phyloP scores from a whole-genome alignment of 30 jellyfish, hydroid and myxozoan species.

The Turritopsis rubra region DNA sequence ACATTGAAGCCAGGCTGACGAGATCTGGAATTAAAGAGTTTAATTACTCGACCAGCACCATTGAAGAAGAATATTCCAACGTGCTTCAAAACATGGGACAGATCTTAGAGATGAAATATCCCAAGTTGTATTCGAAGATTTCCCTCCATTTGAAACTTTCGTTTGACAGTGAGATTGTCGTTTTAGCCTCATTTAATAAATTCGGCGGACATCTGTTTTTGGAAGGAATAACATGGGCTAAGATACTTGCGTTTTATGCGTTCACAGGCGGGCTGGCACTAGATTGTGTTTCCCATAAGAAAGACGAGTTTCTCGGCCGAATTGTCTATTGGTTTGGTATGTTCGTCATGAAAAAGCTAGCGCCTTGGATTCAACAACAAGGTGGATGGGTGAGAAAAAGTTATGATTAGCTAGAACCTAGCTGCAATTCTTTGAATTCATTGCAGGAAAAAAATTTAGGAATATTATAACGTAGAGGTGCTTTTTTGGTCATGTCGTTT shows the following conservation, averaged over 20 bases:
- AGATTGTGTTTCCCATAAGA: slow-evolving; percentile 66
- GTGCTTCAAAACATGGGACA: slow-evolving; percentile 67
- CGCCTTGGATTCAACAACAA: slow-evolving; percentile 56
- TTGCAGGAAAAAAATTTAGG: too few species aligned
- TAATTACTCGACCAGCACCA: slow-evolving; percentile 20
- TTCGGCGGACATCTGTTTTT: slow-evolving; percentile 52
- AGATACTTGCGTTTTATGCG: slow-evolving; percentile 69
- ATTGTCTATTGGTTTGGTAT: slow-evolving; percentile 70
- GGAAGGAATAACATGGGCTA: slow-evolving; percentile 83
- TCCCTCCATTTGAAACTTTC: slow-evolving; percentile 61
- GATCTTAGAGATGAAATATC: slow-evolving; percentile 68
- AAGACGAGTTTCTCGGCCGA: slow-evolving; percentile 61
- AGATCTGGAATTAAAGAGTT: slow-evolving; percentile 71
- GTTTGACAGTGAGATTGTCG: slow-evolving; percentile 72
- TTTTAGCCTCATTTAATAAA: slow-evolving; percentile 73
- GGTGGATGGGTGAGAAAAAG: slow-evolving; percentile 83
- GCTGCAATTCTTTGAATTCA: too few species aligned
- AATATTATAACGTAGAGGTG: too few species aligned
- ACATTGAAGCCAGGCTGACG: slow-evolving; percentile 68
- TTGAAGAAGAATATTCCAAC: slow-evolving; percentile 44
- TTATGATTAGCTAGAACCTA: too few species aligned
- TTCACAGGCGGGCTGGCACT: slow-evolving; percentile 88
- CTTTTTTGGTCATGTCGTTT: too few species aligned
- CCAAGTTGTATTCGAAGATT: slow-evolving; percentile 58
- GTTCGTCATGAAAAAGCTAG: slow-evolving; percentile 41